Conservation (phyloP, 2,888 invertebrate species). For the Andricus quercusramuli region DNA sequence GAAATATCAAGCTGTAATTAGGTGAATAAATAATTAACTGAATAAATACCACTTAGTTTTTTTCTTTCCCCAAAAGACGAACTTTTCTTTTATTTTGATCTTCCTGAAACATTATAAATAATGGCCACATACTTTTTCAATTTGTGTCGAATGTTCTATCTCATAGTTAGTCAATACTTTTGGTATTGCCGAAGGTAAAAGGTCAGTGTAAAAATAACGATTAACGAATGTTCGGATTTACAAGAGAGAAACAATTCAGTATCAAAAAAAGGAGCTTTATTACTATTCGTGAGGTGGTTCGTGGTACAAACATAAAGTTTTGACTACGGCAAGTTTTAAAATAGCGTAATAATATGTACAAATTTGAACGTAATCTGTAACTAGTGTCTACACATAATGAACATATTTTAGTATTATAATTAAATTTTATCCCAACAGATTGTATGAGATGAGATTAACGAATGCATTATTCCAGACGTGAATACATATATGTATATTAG, state of each 20-base stretch:
- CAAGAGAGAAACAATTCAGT: neutral
- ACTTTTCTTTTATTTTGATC: no score
- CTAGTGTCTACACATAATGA: conserved; percentile 65
- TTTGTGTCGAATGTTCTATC: no score
- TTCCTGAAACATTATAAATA: no score
- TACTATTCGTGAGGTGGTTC: conserved; percentile 66
- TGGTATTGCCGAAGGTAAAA: no score
- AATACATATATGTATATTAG: neutral
- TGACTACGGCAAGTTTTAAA: conserved; percentile 66
- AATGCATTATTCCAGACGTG: conserved; percentile 19
- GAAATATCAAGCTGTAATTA: no score
- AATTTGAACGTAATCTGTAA: conserved; percentile 63
- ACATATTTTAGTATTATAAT: conserved; percentile 57
- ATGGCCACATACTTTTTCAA: no score
- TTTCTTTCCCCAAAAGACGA: no score
- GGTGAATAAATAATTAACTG: no score
- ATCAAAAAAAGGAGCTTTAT: conserved; percentile 63
- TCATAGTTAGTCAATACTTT: no score
- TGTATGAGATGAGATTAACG: conserved; percentile 44
- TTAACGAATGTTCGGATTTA: neutral
- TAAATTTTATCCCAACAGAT: conserved; percentile 61
- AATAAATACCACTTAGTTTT: no score
- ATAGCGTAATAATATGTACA: conserved; percentile 69
- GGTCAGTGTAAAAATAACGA: no score
- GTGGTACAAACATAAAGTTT: conserved; percentile 72